Base-by-base conservation (phyloP, 1,140 invertebrate species). In the Elymnias hypermnestra region DNA sequence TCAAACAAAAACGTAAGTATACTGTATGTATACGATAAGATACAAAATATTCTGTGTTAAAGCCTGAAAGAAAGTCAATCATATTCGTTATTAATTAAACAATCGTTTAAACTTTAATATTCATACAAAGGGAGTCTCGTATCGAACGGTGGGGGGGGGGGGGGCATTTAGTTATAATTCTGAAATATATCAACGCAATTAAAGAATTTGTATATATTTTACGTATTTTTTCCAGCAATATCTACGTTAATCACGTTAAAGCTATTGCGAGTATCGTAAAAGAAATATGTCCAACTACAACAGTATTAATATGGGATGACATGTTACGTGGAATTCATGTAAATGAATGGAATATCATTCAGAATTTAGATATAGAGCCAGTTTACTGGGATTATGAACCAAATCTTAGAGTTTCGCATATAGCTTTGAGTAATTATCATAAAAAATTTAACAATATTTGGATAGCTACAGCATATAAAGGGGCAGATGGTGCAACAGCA, bases 221-320 rank as follows among this genome's bases (percentile, higher is more conserved):
- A 6, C 10, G 9, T 13, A 33, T n/a, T 13, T 39, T 41, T 86
- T 84, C 35, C 63, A 86, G 81, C 21, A 89, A 89, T 51, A 70
- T 96, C 3, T 96, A 94, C 58, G 66, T 95, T 0, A 87, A 89
- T 17, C 94, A 96, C 57, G 87, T 97, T 5, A 74, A 88, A 13
- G 84, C 86, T 6, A 85, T 94, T 12, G 89, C 89, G 0, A 86
- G 88, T 33, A 89, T 90, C 43, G 88, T 95, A 8, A 89, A 89
- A 38, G 84, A 88, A 9, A 88, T 88, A 2, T 91, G 90, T 77
- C 89, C 92, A 0, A 83, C 88, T 1, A 83, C 95, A 10, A 91
- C 88, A 19, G 89, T 94, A 5, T 91, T 99, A 5, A 93, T 98
- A 57, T 98, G 97, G 97, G 96, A 98, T 68, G 97, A 99, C 73